A percentile compares a stretch with the other conserved stretches of the same genome.
These are phyloP conservation scores for Moxostoma hubbsi DNA, from an alignment of 2,797 vertebrate species.

Conservation along the genomic window DNA sequence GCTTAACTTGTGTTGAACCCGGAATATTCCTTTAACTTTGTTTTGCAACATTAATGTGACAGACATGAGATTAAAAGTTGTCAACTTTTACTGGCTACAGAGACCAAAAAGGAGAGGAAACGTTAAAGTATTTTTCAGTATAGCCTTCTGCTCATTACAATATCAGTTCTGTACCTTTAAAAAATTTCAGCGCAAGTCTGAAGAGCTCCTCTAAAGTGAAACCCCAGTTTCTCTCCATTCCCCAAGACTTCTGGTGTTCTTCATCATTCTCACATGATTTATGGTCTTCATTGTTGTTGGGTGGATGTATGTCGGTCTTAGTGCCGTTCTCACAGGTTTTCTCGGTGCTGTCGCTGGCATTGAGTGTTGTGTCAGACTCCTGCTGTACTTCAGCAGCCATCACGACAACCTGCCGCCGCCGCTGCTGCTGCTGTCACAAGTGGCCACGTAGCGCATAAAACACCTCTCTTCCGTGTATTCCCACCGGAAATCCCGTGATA, in stretches of 20 bases:
- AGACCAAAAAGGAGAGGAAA: not conserved
- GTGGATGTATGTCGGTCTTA: not conserved
- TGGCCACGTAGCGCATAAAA: slow-evolving; percentile 53
- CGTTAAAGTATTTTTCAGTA: not conserved
- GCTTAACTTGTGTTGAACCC: too few relatives aligned
- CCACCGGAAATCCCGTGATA: slow-evolving; percentile 51
- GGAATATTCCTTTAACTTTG: not conserved
- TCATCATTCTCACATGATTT: slow-evolving; percentile 34
- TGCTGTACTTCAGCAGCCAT: slow-evolving; percentile 36
- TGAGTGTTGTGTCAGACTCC: slow-evolving; percentile 20
- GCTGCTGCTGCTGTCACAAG: slow-evolving; percentile 24
- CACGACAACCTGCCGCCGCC: slow-evolving; percentile 19
- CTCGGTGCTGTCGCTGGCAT: not conserved
- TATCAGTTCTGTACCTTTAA: slow-evolving; percentile 84
- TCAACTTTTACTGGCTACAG: not conserved
- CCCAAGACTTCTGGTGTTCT: slow-evolving; percentile 62
- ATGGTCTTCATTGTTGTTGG: not conserved
- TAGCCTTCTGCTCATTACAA: not conserved
- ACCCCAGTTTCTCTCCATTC: slow-evolving; percentile 89
- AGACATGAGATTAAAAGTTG: not conserved
- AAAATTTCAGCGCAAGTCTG: slow-evolving; percentile 90
- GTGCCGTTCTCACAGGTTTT: not conserved
- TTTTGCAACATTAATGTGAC: not conserved
- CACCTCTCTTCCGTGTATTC: slow-evolving; percentile 46
- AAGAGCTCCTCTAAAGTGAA: slow-evolving; percentile 90